Percentiles rank a stretch among this genome's conserved stretches.
Evolutionary conservation across 2,888 invertebrate genomes (phyloP).

Genomic region (Sceliomorpha sp.): DNA sequence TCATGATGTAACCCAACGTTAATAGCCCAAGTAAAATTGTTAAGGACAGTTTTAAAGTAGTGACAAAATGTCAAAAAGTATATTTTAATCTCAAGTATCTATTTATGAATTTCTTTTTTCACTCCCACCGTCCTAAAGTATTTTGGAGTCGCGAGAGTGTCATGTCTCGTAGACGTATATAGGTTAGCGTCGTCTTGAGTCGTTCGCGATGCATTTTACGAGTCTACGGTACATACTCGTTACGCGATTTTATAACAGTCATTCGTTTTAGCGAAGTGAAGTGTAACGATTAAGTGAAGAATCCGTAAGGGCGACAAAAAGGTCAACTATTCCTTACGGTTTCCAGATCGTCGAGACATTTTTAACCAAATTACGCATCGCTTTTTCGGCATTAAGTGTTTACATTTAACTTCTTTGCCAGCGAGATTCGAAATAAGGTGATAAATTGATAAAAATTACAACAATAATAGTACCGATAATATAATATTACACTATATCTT

Average conservation of each 20-base stretch:
- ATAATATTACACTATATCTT: too few relatives aligned
- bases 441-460: too few relatives aligned
- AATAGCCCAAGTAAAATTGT: too few relatives aligned
- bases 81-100: neutral
- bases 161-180: conserved; percentile 8
- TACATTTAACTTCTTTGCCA: too few relatives aligned
- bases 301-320: conserved; percentile 8
- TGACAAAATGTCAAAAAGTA: neutral
- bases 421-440: too few relatives aligned
- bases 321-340: neutral
- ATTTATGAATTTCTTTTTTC: neutral
- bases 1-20: too few relatives aligned
- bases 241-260: conserved; percentile 17
- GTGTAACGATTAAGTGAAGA: conserved; percentile 8
- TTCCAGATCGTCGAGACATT: neutral
- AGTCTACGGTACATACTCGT: conserved; percentile 9
- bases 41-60: neutral
- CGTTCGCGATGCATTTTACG: conserved; percentile 22
- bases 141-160: conserved; percentile 4
- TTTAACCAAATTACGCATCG: neutral
- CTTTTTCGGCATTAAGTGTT: too few relatives aligned
- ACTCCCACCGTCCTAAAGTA: conserved; percentile 1
- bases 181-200: conserved; percentile 21
- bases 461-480: too few relatives aligned
- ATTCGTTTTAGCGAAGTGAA: conserved; percentile 11